Evolutionary conservation across 2,797 vertebrate species (phyloP), one percentile per base, ranked within the genome.

Genomic region (Pseudomugil tenellus): DNA sequence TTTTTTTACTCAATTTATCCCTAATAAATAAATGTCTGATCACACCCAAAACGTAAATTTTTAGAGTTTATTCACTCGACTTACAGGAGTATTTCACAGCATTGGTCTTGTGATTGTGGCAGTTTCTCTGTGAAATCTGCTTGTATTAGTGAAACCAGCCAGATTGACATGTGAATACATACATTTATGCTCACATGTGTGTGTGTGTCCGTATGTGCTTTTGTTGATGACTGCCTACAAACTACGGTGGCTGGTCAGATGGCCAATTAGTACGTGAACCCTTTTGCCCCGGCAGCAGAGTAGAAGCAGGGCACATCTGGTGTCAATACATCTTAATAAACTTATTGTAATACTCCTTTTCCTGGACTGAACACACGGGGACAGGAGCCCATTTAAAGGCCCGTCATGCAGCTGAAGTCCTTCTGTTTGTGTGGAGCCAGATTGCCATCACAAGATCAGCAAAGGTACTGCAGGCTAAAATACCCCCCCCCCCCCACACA

Each of bases 321-420:
- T 86, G 82, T 87, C 84, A 89, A 79, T 90, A 85, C 76, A 77
- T 80, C 84, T 83, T 81, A 91, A 90, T 87, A 88, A 70, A 87
- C 72, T 72, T 85, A 86, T 84, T 91, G 84, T 84, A 87, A 87
- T 84, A 85, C 82, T 78, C 79, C 70, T 86, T 89, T 87, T 88
- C 85, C 82, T 80, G 67, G 71, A 37, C 65, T 76, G 70, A 83
- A 81, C 80, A 84, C 69, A 73, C 66, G 74, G 75, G 70, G 81
- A 84, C 85, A 85, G 81, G 75, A 78, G 72, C 78, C 76, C 70
- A 76, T 88, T 88, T 81, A 63, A 75, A 74, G 73, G 76, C 34
- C 6, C 67, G 76, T 81, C 67, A 68, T 58, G 65, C 35, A 3
- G 56, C 23, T 55, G 2, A 0, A 28, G 59, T 8, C 11, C 10